A percentile compares a stretch with the other conserved stretches of the same genome.
Evolutionary conservation across 2,797 vertebrate genomes (phyloP).

Genomic region (Perodicticus potto): DNA sequence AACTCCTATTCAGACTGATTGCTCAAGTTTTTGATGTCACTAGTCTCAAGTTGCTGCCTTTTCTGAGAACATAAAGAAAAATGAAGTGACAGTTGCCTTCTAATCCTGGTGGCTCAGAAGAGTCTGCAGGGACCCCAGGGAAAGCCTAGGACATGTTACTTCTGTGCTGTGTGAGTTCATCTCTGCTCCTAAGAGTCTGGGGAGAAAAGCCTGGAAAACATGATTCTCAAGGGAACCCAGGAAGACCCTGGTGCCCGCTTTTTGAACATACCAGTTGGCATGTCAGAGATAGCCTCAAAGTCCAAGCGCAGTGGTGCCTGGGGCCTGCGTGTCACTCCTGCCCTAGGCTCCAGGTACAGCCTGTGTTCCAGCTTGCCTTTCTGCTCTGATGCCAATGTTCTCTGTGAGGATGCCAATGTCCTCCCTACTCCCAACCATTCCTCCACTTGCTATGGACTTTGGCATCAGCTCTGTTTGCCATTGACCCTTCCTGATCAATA

Average conservation of each 20-base stretch:
- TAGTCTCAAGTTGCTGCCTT: conserved; percentile 40
- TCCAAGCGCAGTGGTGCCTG: background rate
- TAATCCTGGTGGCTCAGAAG: conserved; percentile 55
- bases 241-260: background rate
- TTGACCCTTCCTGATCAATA: conserved; percentile 84
- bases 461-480: conserved; percentile 67
- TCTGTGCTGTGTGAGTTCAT: conserved; percentile 39
- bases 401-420: background rate
- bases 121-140: conserved; percentile 46
- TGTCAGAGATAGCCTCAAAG: accelerated
- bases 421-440: background rate
- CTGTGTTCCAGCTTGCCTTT: background rate
- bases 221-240: background rate
- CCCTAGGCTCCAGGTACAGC: background rate
- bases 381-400: background rate
- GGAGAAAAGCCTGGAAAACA: background rate
- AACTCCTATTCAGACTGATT: background rate
- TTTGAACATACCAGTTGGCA: background rate
- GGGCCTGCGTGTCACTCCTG: background rate
- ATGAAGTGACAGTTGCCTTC: conserved; percentile 65
- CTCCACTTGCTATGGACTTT: conserved; percentile 23
- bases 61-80: conserved; percentile 53
- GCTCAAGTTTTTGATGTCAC: background rate
- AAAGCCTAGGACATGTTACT: background rate
- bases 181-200: background rate